Conservation (phyloP, 2,113 vertebrate genomes). For the Herpetotheres cachinnans region DNA sequence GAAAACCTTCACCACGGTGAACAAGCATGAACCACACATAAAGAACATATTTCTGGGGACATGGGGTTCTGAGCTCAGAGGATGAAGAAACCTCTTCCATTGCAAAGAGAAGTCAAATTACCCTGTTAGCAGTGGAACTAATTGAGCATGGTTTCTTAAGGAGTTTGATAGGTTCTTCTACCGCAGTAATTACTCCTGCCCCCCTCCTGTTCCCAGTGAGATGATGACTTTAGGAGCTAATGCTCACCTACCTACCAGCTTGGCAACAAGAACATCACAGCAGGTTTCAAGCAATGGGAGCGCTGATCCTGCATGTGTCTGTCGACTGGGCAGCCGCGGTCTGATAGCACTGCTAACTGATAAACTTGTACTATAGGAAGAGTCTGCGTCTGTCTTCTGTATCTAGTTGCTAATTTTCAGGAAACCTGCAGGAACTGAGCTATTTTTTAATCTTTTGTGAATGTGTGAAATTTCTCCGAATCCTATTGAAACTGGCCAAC, state of each 20-base stretch:
- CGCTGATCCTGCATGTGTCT: fast-evolving
- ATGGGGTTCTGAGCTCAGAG: background rate
- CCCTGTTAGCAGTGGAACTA: background rate
- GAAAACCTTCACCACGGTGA: background rate
- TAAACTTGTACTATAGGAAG: background rate
- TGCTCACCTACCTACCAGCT: background rate
- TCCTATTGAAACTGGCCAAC: background rate
- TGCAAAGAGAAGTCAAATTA: background rate
- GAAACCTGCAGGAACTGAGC: background rate
- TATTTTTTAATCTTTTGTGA: background rate
- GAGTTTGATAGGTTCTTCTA: background rate
- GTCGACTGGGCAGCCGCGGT: fast-evolving
- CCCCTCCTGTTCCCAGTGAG: background rate
- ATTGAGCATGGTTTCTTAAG: background rate
- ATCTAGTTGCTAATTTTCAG: background rate
- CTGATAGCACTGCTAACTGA: background rate
- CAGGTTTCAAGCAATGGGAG: background rate
- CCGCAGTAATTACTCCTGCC: background rate
- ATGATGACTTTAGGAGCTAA: background rate
- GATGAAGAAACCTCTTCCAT: background rate
- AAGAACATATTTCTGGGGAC: background rate
- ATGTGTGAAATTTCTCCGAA: background rate
- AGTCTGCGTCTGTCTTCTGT: background rate
- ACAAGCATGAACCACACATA: background rate
- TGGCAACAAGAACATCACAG: background rate